Evolutionary conservation across 2,113 vertebrate genomes (phyloP).

Genomic region (Macrotus californicus): DNA sequence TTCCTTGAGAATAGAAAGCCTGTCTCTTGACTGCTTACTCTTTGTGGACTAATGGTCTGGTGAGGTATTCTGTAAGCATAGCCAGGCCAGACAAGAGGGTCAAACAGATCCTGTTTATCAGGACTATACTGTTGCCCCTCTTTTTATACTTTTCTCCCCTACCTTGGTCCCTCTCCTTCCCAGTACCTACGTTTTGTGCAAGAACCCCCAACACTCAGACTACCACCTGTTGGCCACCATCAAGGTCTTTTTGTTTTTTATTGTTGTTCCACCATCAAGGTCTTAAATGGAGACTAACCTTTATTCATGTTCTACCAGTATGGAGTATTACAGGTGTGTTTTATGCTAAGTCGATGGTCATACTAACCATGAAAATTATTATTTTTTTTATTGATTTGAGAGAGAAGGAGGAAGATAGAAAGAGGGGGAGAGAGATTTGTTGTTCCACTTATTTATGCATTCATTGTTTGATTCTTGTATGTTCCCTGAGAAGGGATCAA

Average conservation of each 20-base stretch:
- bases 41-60: not conserved
- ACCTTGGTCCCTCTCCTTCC: not conserved
- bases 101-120: not conserved
- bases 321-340: not conserved
- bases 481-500: too few relatives aligned
- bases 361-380: not conserved
- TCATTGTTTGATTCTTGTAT: too few relatives aligned
- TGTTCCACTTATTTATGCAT: too few relatives aligned
- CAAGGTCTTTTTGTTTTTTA: not conserved
- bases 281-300: not conserved
- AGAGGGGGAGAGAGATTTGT: too few relatives aligned
- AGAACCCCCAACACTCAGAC: not conserved
- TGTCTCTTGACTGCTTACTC: not conserved
- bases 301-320: not conserved
- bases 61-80: not conserved
- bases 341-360: not conserved
- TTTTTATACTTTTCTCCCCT: not conserved
- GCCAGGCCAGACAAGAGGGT: not conserved
- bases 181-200: not conserved
- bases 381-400: too few relatives aligned
- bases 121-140: not conserved
- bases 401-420: too few relatives aligned
- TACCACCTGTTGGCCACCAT: not conserved
- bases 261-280: not conserved
- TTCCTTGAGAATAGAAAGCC: not conserved